phyloP scores from a whole-genome alignment of 2,797 vertebrate genomes.

The Semaprochilodus insignis region DNA sequence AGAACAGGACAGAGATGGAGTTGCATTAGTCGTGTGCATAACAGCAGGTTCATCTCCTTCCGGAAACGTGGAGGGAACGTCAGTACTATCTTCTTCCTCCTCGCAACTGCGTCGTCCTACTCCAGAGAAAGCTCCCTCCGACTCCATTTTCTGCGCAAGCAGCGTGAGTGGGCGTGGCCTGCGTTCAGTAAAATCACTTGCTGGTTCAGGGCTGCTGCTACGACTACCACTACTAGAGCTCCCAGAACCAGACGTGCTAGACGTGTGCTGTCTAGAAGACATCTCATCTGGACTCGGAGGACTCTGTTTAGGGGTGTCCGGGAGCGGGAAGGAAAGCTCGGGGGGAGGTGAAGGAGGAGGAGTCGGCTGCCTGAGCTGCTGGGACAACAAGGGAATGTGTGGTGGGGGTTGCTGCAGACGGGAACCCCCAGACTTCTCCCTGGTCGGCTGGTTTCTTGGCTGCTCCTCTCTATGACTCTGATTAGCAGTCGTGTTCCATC shows the following conservation, averaged over 20 bases:
- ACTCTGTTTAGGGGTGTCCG: slow-evolving; percentile 84
- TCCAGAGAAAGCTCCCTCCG: slow-evolving; percentile 79
- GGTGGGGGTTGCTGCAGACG: slow-evolving; percentile 75
- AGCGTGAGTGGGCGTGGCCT: slow-evolving; percentile 79
- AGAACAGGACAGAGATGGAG: slow-evolving; percentile 57
- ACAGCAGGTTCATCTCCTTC: slow-evolving; percentile 71
- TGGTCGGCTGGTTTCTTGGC: slow-evolving; percentile 65
- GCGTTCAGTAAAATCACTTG: slow-evolving; percentile 78
- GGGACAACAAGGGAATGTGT: slow-evolving; percentile 72
- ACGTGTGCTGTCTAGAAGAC: slow-evolving; percentile 70
- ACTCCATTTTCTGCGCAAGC: slow-evolving; percentile 80
- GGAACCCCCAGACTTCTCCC: slow-evolving; percentile 76
- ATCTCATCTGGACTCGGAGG: slow-evolving; percentile 81
- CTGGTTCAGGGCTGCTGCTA: slow-evolving; percentile 85
- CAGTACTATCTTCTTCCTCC: slow-evolving; percentile 64
- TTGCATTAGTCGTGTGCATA: slow-evolving; percentile 71
- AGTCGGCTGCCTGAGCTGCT: slow-evolving; percentile 77
- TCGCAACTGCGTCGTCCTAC: slow-evolving; percentile 70
- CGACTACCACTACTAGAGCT: slow-evolving; percentile 82
- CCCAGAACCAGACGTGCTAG: slow-evolving; percentile 81
- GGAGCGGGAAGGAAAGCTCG: slow-evolving; percentile 80
- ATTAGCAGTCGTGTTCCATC: slow-evolving; percentile 70
- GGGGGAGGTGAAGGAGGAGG: slow-evolving; percentile 81
- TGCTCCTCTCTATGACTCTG: slow-evolving; percentile 72
- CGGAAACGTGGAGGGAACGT: slow-evolving; percentile 60